Conservation (phyloP, 1,140 invertebrate genomes). For the Physella acuta region DNA sequence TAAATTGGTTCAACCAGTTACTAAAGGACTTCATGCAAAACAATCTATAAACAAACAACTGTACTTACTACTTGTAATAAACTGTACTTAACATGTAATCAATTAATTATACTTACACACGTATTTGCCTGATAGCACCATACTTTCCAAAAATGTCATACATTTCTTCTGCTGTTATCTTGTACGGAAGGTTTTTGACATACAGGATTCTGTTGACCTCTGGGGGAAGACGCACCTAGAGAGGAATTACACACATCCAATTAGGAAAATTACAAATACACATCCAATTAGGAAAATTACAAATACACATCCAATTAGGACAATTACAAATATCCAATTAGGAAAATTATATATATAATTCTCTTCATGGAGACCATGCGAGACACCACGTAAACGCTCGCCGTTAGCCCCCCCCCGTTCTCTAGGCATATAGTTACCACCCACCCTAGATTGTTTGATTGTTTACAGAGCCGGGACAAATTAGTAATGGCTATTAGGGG, state of each 20-base stretch:
- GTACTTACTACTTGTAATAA: too few relatives aligned
- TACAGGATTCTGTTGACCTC: constrained; percentile 98
- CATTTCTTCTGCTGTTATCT: constrained; percentile 99
- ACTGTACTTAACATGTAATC: too few relatives aligned
- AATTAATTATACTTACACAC: constrained; percentile 95
- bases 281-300: neutral
- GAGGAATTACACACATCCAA: constrained; percentile 6
- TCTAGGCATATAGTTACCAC: neutral
- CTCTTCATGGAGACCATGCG: too few relatives aligned
- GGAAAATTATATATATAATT: neutral
- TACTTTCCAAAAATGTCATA: constrained; percentile 99
- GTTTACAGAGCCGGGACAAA: neutral
- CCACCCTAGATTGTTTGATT: neutral
- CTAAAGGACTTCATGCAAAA: too few relatives aligned
- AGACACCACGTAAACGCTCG: neutral
- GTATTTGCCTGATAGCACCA: constrained; percentile 96
- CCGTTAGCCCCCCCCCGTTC: neutral
- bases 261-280: constrained; percentile 5
- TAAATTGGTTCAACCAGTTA: too few relatives aligned
- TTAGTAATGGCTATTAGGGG: too few relatives aligned
- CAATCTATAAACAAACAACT: too few relatives aligned
- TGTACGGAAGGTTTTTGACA: constrained; percentile 96
- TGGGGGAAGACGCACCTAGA: constrained; percentile 90
- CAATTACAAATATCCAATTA: too few relatives aligned
- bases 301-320: neutral